A percentile compares a stretch with the other conserved stretches of the same genome.
phyloP scores from a whole-genome alignment of 2,113 vertebrate genomes.

The Pachypanchax playfairii region DNA sequence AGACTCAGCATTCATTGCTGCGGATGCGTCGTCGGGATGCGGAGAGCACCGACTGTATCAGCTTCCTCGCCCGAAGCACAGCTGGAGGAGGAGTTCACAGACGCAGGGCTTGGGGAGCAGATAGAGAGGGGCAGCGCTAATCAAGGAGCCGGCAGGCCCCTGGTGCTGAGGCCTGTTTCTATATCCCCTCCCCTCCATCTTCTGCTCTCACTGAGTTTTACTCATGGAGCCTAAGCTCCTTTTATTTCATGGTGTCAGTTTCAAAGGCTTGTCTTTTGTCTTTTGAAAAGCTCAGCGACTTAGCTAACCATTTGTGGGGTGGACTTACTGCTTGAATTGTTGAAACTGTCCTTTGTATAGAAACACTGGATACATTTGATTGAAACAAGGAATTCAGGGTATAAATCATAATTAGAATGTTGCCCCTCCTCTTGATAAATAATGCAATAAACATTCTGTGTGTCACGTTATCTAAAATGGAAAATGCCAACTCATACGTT shows the following conservation, averaged over 20 bases:
- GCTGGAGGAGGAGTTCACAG: constrained; percentile 46
- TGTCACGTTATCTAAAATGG: constrained; percentile 1
- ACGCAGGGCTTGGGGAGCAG: constrained; percentile 49
- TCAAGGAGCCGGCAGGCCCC: constrained; percentile 61
- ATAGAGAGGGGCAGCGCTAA: constrained; percentile 63
- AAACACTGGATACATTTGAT: constrained; percentile 45
- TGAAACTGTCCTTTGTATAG: constrained; percentile 50
- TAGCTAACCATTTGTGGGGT: constrained; percentile 61
- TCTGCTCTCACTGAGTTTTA: constrained; percentile 39
- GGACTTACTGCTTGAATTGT: constrained; percentile 60
- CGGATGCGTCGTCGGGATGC: constrained; percentile 42
- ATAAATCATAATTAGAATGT: background rate
- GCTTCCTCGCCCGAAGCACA: constrained; percentile 39
- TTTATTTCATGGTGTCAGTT: constrained; percentile 76
- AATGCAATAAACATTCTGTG: constrained; percentile 5
- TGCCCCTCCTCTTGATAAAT: constrained; percentile 27
- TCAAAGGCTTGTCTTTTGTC: constrained; percentile 74
- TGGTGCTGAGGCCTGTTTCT: constrained; percentile 36
- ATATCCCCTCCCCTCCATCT: constrained; percentile 38
- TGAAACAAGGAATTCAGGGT: constrained; percentile 38
- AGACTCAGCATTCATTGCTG: constrained; percentile 45
- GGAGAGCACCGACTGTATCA: constrained; percentile 22
- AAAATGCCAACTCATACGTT: constrained; percentile 43
- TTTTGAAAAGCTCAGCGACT: constrained; percentile 61
- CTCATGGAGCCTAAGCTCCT: constrained; percentile 69